These are phyloP conservation scores for Drosophila jambulina DNA, from an alignment of 1,140 invertebrate species.

Conservation along the genomic window DNA sequence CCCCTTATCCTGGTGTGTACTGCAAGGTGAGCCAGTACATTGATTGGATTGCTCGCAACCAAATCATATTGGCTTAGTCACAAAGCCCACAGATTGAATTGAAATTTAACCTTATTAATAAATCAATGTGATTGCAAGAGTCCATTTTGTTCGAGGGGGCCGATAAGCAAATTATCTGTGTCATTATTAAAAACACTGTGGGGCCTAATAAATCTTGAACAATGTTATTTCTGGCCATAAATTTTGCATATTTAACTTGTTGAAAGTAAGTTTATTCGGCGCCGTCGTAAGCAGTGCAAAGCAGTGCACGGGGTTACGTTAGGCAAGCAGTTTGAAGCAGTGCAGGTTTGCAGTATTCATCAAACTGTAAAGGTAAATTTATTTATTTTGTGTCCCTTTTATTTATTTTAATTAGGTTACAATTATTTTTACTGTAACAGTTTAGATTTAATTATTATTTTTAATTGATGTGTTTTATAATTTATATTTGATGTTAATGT, in stretches of 20 bases:
- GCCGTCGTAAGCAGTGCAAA: background rate
- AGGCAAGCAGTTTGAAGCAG: conserved; percentile 10
- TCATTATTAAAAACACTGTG: conserved; percentile 14
- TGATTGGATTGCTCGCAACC: conserved; percentile 83
- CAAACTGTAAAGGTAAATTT: conserved; percentile 9
- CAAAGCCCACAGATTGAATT: conserved; percentile 4
- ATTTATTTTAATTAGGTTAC: background rate
- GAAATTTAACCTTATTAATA: conserved; percentile 7
- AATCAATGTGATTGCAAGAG: conserved; percentile 9
- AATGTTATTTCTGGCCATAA: conserved; percentile 14
- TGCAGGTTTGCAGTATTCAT: background rate
- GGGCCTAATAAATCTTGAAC: conserved; percentile 5
- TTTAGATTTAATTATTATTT: background rate
- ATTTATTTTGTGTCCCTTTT: background rate
- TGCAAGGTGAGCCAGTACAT: conserved; percentile 85
- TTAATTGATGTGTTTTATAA: background rate
- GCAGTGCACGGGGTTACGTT: background rate
- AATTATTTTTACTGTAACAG: background rate
- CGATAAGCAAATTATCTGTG: conserved; percentile 32
- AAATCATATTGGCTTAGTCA: conserved; percentile 50
- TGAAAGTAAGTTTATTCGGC: background rate
- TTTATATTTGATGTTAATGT: background rate
- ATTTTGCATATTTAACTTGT: conserved; percentile 11
- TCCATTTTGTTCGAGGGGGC: background rate
- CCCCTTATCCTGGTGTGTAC: conserved; percentile 85